These are phyloP conservation scores for Phengaris alcon DNA, from an alignment of 2,888 invertebrate genomes.

Conservation along the genomic window DNA sequence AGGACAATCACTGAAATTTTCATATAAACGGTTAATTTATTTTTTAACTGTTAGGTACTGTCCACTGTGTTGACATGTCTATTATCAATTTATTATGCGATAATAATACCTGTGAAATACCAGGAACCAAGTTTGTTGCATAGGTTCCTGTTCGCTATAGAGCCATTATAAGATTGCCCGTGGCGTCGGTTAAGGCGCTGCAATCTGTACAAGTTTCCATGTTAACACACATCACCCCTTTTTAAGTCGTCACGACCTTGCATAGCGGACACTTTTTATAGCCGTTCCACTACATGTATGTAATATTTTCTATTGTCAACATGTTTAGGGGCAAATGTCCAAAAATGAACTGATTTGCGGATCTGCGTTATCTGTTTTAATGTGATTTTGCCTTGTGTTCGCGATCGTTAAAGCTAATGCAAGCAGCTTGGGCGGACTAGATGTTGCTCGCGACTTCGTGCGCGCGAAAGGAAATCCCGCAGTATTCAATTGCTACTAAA, in stretches of 20 bases:
- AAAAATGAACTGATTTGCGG: not conserved
- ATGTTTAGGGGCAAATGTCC: not conserved
- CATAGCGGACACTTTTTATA: conserved; percentile 12
- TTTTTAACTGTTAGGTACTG: not conserved
- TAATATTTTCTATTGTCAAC: conserved; percentile 15
- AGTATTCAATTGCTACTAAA: no score
- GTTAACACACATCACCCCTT: conserved; percentile 33
- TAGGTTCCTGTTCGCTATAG: conserved; percentile 20
- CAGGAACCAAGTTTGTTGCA: conserved; percentile 10
- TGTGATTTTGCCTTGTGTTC: not conserved
- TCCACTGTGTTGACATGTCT: conserved; percentile 29
- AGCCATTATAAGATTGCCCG: not conserved
- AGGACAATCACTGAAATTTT: no score
- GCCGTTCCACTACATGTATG: not conserved
- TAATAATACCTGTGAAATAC: conserved; percentile 10
- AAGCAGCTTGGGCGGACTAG: no score
- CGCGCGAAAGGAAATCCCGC: no score
- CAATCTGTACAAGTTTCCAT: conserved; percentile 37
- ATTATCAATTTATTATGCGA: conserved; percentile 34
- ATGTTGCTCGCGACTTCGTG: no score
- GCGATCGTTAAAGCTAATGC: no score
- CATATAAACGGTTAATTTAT: no score
- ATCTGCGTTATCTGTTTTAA: not conserved
- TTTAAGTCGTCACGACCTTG: conserved; percentile 36
- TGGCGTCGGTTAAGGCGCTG: not conserved